A percentile compares a stretch with the other conserved stretches of the same genome.
Evolutionary conservation across 2,113 vertebrate genomes (phyloP).

Genomic region (Lichenostomus cassidix): DNA sequence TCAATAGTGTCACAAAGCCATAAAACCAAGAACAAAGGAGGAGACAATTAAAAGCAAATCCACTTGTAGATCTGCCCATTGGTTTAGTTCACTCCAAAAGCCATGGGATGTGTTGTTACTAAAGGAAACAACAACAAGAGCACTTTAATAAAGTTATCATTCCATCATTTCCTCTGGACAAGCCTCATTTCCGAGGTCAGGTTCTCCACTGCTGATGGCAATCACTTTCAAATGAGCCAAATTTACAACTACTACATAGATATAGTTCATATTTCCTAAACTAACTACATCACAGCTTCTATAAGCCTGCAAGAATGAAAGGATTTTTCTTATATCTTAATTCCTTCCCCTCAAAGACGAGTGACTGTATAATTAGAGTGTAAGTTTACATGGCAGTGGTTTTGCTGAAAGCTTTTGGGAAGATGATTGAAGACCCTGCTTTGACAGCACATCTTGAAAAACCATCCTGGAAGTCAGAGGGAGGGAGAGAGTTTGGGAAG

Average conservation of each 20-base stretch:
- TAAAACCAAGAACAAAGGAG: background rate
- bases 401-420: background rate
- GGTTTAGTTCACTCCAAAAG: background rate
- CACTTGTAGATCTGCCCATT: background rate
- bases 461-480: background rate
- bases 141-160: background rate
- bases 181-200: background rate
- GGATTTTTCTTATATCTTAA: background rate
- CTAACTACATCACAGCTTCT: background rate
- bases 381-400: background rate
- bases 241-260: background rate
- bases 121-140: background rate
- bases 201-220: background rate
- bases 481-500: background rate
- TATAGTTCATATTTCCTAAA: background rate
- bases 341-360: background rate
- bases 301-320: background rate
- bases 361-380: constrained; percentile 7
- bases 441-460: background rate
- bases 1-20: background rate
- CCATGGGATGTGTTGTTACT: background rate
- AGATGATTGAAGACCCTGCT: background rate
- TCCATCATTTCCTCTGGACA: background rate
- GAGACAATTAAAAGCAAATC: background rate
- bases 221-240: background rate